Evolutionary conservation across 2,888 invertebrate genomes (phyloP).

Genomic region (Leptogaster cylindrica): DNA sequence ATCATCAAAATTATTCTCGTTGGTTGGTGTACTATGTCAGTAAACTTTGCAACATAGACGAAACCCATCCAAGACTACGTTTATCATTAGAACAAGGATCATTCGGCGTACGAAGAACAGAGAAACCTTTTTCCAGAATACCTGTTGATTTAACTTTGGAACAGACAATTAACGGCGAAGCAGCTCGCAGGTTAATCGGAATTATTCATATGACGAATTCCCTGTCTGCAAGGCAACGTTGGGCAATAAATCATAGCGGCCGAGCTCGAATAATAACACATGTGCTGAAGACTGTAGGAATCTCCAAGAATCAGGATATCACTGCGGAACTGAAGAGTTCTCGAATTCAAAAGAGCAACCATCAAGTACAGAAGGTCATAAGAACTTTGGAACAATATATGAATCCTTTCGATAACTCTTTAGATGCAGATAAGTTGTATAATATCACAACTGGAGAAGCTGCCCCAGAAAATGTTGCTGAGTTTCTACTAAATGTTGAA

Average conservation of each 20-base stretch:
- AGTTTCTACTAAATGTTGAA: background rate
- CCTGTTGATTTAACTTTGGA: constrained; percentile 45
- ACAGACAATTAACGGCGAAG: constrained; percentile 28
- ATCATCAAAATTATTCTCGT: constrained; percentile 56
- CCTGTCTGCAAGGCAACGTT: constrained; percentile 46
- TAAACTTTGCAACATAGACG: constrained; percentile 53
- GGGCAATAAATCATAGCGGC: constrained; percentile 48
- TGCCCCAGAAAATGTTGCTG: background rate
- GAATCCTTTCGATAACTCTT: background rate
- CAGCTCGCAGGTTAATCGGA: constrained; percentile 45
- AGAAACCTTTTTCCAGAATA: constrained; percentile 32
- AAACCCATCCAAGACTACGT: constrained; percentile 52
- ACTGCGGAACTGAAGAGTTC: constrained; percentile 48
- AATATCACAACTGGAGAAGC: constrained; percentile 44
- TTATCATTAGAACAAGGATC: constrained; percentile 50
- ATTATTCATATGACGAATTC: constrained; percentile 48
- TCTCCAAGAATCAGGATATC: constrained; percentile 49
- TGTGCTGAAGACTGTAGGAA: constrained; percentile 47
- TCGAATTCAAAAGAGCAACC: background rate
- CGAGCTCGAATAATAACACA: constrained; percentile 49
- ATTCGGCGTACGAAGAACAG: constrained; percentile 53
- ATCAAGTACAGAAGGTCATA: background rate
- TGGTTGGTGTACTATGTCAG: constrained; percentile 52
- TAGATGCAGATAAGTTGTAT: background rate
- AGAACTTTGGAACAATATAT: constrained; percentile 29